These are phyloP conservation scores for Drosophila melanocephala DNA, from an alignment of 2,888 invertebrate species.

Conservation along the genomic window DNA sequence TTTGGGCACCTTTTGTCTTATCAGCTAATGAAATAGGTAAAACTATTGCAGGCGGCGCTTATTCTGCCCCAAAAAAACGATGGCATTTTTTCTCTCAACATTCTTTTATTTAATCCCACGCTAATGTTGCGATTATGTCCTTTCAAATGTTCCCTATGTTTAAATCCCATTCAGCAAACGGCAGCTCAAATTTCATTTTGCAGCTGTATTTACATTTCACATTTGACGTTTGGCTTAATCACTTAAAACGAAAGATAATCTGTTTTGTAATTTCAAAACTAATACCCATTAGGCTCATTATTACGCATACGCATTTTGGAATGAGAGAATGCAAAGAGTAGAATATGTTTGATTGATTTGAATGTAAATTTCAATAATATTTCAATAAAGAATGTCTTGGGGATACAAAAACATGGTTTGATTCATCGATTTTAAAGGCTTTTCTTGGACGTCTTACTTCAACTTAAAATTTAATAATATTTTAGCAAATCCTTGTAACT, in stretches of 20 bases:
- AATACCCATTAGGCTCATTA: conserved; percentile 6
- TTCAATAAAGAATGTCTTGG: neutral
- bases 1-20: conserved; percentile 35
- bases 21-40: conserved; percentile 48
- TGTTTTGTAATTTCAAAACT: conserved; percentile 2
- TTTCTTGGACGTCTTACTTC: accelerated
- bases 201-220: conserved; percentile 53
- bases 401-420: neutral
- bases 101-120: conserved; percentile 13
- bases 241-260: conserved; percentile 70
- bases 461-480: neutral
- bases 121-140: neutral
- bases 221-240: conserved; percentile 47
- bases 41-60: conserved; percentile 20
- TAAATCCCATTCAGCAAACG: neutral
- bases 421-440: neutral
- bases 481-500: neutral
- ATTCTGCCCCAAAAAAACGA: neutral
- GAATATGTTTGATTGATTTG: conserved; percentile 1
- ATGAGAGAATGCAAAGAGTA: neutral
- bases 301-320: neutral
- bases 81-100: conserved; percentile 2
- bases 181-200: conserved; percentile 39
- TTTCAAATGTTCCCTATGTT: conserved; percentile 3
- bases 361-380: neutral